Percentiles rank a stretch among this genome's conserved stretches.
Conservation (phyloP, 1,140 invertebrate genomes). For the Parapsyche elsis region DNA sequence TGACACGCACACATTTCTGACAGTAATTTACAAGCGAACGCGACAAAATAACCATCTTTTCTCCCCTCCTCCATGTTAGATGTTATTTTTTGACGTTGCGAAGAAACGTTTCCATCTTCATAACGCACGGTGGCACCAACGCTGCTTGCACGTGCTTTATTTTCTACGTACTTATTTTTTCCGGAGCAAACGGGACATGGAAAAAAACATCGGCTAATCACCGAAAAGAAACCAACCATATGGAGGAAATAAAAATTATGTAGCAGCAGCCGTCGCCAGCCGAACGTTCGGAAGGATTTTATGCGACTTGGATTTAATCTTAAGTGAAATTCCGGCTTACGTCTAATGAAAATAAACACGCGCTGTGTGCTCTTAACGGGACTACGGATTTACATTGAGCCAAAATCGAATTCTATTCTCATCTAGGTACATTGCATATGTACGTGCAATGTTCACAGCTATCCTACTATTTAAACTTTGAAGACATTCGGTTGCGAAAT, state of each 20-base stretch:
- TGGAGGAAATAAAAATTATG: slow-evolving; percentile 36
- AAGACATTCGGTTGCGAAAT: no score
- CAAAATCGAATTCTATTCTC: no score
- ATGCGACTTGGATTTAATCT: slow-evolving; percentile 22
- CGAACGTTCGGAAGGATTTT: neutral
- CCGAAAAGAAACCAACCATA: slow-evolving; percentile 19
- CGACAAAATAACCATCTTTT: slow-evolving; percentile 11
- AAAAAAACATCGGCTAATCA: slow-evolving; percentile 37
- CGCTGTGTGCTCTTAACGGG: neutral
- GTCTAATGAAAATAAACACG: slow-evolving; percentile 14
- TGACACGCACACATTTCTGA: neutral
- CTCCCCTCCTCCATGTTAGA: neutral
- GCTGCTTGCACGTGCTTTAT: no score
- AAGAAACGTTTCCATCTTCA: no score
- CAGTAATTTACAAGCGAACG: neutral
- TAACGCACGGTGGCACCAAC: no score
- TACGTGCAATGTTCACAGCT: neutral
- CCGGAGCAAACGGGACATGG: neutral
- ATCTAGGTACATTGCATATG: neutral
- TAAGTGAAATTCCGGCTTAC: no score
- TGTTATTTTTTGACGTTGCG: slow-evolving; percentile 27
- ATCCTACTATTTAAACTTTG: no score
- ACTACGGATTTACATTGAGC: no score
- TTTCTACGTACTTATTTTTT: no score
- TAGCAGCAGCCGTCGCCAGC: neutral